These are phyloP conservation scores for Thrips palmi DNA, from an alignment of 1,140 invertebrate genomes.

Conservation along the genomic window DNA sequence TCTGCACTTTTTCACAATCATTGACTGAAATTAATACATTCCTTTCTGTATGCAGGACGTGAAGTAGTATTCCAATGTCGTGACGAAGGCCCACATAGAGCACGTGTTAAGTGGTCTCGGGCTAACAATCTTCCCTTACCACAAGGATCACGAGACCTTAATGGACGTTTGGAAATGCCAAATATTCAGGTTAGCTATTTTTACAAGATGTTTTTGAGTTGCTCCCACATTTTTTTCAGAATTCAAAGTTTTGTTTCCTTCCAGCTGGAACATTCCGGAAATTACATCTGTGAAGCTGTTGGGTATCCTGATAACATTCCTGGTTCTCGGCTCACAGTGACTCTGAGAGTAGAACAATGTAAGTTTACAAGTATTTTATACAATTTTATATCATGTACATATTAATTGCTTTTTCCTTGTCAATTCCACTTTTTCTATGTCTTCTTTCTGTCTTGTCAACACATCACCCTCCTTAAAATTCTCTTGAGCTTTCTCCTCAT, in stretches of 20 bases:
- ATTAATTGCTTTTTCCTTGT: conserved; percentile 8
- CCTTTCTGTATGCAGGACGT: conserved; percentile 35
- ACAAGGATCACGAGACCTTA: conserved; percentile 41
- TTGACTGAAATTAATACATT: too few relatives aligned
- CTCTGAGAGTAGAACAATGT: conserved; percentile 53
- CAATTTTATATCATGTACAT: conserved; percentile 3
- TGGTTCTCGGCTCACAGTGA: conserved; percentile 35
- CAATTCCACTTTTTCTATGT: too few relatives aligned
- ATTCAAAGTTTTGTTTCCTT: conserved; percentile 12
- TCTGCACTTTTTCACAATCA: too few relatives aligned
- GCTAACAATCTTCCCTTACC: conserved; percentile 50
- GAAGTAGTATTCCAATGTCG: conserved; percentile 84
- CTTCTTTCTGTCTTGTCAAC: too few relatives aligned
- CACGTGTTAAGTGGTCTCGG: conserved; percentile 55
- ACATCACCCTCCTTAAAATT: too few relatives aligned
- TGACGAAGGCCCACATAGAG: conserved; percentile 60
- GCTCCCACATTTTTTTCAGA: background rate
- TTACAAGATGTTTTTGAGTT: conserved; percentile 3
- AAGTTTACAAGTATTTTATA: conserved; percentile 25
- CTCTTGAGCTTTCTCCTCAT: too few relatives aligned
- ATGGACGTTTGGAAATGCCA: conserved; percentile 68
- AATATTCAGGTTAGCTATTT: conserved; percentile 44
- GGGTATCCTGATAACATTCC: conserved; percentile 35
- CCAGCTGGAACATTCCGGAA: conserved; percentile 50
- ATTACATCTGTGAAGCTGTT: conserved; percentile 65